Evolutionary conservation across 2,888 invertebrate genomes (phyloP), one percentile per base, ranked within the genome.

Genomic region (Encarsia formosa): DNA sequence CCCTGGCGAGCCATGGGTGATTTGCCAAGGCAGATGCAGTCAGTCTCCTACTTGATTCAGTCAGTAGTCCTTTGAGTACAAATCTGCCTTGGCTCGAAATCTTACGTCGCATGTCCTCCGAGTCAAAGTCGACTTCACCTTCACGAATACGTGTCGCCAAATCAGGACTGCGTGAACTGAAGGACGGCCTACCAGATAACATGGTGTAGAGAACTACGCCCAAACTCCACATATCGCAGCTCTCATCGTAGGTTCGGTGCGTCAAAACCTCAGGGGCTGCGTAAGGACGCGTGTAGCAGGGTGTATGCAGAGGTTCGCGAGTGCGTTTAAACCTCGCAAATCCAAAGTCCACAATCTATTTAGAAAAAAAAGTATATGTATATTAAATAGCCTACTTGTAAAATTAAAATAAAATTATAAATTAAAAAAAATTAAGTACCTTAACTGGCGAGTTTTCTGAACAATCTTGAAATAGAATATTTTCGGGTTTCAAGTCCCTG

Each of bases 171-270:
- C 81, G 73, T 0, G 82, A 81, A 61, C 87, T 86, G 78, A 94
- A 96, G 1, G 96, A 95, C 1, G 91, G 87, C 65, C 85, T 83
- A 0, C 96, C 96, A 56, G 90, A 87, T 40, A 96, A 75, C 85
- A 91, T 85, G 49, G 87, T 87, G 71, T 88, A 90, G 83, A 95
- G 77, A 59, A 96, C 91, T 2, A 95, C 95, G 0, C 98, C 98
- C 0, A 98, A 78, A 61, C 94, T 92, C 94, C 97, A 98, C 53
- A 96, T 77, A 77, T 98, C 98, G 77, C 95, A 95, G 66, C 89
- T 87, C 70, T 93, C 88, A 59, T 92, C 91, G 76, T 97, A 97
- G 24, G 88, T 86, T 60, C 83, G 81, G 19, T 81, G 79, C 2
- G 76, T 76, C 38, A 98, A 78, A 11, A 96, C 91, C 73, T 98